Evolutionary conservation across 2,888 invertebrate species (phyloP), one percentile per base, ranked within the genome.

Genomic region (Xylophagus ater): DNA sequence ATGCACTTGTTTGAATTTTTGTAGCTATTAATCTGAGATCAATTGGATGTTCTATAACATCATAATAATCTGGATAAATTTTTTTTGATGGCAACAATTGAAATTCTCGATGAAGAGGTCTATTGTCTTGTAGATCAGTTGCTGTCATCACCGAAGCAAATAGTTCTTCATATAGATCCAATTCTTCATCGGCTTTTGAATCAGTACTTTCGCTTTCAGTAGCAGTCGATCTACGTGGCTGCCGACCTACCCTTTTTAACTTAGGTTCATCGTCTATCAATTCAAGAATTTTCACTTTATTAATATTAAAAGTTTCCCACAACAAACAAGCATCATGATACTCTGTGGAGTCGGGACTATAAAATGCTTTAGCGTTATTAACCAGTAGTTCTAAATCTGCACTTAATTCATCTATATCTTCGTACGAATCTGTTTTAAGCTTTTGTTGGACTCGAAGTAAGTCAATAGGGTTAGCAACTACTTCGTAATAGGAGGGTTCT

Each of bases 391-490:
- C 87, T 49, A 98, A 78, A 60, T 98, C 97, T 7, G 76, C 73
- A 25, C 88, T 79, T 44, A 98, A 69, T 56, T 93, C 90, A 20
- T 93, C 92, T 49, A 96, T 74, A 58, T 92, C 90, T 50, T 86
- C 84, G 62, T 98, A 98, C 38, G 94, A 93, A 52, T 97, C 96
- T 0, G 89, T 93, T 73, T 93, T 94, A 8, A 97, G 67, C 62
- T 96, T 97, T 58, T 94, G 94, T 62, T 96, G 94, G 3, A 98
- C 90, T 67, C 75, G 53, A 6, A 94, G 66, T 55, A 98, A 71
- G 64, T 98, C 97, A 57, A 98, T 97, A 2, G 97, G 97, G 58
- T 88, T 88, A 6, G 79, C 75, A 2, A 98, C 90, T 24, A 90
- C 86, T 67, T 89, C 88, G 62, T 89, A 88, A 58, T 90, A 89